Evolutionary conservation across 2,797 vertebrate species (phyloP), one percentile per base, ranked within the genome.

Genomic region (Pteronotus mesoamericanus): DNA sequence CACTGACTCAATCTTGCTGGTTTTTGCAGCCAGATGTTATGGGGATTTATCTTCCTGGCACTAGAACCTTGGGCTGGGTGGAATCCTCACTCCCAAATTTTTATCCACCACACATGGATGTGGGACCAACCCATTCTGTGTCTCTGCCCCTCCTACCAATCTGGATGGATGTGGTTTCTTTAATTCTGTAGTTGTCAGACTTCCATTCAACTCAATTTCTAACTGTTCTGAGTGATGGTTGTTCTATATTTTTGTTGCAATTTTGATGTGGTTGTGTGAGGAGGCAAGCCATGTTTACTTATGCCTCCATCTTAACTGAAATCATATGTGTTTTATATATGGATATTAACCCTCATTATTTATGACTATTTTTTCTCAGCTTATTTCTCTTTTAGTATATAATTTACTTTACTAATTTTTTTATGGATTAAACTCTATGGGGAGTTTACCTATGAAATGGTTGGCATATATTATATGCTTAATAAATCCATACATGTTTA

Each of bases 401-500:
- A 92, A 93, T 72, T 85, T 80, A 68, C 32, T 84, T 85, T 75
- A 83, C 22, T 91, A 55, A 46, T 93, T 92, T 53, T 74, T 79
- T 93, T 53, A 91, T 1, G n/a, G 39, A 84, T 88, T 72, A 82
- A 74, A 16, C 32, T 61, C 74, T 84, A 39, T 44, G 19, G 39
- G 37, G 37, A 94, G 51, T 72, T 86, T 69, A 89, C 48, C 15
- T 79, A 69, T 51, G 12, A 37, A 93, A 93, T 3, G 46, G 5
- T 48, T 86, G 59, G 26, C 29, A 89, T 74, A 72, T 78, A 68
- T 77, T 44, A 95, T 26, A 61, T 74, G 34, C 39, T 95, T 77
- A 94, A 89, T 78, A 94, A 93, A 91, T 48, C 5, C 7, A 74
- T 26, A 29, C 68, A 93, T 79, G 37, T 74, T 94, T 92, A 94